These are phyloP conservation scores for Macaria notata DNA, from an alignment of 2,888 invertebrate genomes.

Conservation along the genomic window DNA sequence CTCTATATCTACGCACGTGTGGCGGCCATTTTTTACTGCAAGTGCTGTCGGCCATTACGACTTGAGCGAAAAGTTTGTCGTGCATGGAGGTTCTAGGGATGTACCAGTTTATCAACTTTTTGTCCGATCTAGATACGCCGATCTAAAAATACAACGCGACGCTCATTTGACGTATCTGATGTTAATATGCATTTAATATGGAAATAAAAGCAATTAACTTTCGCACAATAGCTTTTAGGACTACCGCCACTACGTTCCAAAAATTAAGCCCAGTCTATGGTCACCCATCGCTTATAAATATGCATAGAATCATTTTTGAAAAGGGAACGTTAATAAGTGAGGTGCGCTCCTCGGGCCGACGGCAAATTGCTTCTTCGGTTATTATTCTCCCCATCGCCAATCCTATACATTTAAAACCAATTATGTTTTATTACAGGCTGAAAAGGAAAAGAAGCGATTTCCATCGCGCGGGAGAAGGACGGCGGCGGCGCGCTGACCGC, in stretches of 20 bases:
- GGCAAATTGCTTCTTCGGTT: slow-evolving; percentile 66
- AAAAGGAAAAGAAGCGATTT: slow-evolving; percentile 46
- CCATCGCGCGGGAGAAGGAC: slow-evolving; percentile 49
- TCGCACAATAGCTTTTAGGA: slow-evolving; percentile 26
- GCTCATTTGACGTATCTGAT: slow-evolving; percentile 6
- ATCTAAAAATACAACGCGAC: neutral
- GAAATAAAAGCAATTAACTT: slow-evolving; percentile 20
- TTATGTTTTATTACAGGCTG: slow-evolving; percentile 75
- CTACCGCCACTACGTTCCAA: slow-evolving; percentile 27
- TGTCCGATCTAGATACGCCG: no score
- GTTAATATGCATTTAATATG: slow-evolving; percentile 6
- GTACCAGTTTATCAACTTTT: no score
- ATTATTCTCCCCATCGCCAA: slow-evolving; percentile 70
- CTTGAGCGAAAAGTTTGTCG: neutral
- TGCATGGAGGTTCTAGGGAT: neutral
- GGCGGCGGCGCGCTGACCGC: slow-evolving; percentile 47
- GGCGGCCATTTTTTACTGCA: slow-evolving; percentile 22
- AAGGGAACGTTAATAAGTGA: slow-evolving; percentile 55
- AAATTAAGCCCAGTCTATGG: slow-evolving; percentile 41
- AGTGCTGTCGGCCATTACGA: slow-evolving; percentile 2
- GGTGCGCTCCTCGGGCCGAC: slow-evolving; percentile 49
- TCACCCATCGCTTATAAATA: slow-evolving; percentile 58
- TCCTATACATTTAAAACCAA: slow-evolving; percentile 80
- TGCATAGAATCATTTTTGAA: slow-evolving; percentile 67
- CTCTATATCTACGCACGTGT: slow-evolving; percentile 28